phyloP scores from a whole-genome alignment of 2,888 invertebrate genomes.

The Temnothorax rugatulus region DNA sequence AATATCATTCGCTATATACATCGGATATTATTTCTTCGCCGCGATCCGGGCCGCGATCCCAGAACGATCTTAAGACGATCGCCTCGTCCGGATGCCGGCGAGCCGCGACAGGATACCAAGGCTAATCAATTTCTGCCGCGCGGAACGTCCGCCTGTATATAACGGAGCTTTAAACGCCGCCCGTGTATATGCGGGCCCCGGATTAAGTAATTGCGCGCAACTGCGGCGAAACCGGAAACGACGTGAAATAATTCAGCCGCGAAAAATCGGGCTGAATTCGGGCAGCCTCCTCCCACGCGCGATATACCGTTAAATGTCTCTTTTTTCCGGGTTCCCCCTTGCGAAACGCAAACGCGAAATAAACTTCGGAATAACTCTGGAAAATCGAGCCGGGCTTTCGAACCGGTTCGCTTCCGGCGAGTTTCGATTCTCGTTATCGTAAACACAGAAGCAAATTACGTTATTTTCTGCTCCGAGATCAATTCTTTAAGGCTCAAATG shows the following conservation, averaged over 20 bases:
- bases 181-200: neutral
- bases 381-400: neutral
- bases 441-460: no score
- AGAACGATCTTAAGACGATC: constrained; percentile 8
- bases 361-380: neutral
- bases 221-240: neutral
- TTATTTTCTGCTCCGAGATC: no score
- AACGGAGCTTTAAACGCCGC: constrained; percentile 40
- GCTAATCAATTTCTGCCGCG: constrained; percentile 47
- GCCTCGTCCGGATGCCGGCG: neutral
- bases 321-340: no score
- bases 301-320: neutral
- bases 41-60: neutral
- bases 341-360: neutral
- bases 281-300: neutral
- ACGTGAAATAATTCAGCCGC: constrained; percentile 26
- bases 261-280: neutral
- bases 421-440: neutral
- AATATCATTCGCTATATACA: neutral
- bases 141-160: constrained; percentile 11
- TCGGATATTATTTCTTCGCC: neutral
- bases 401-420: neutral
- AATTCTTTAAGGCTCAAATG: no score
- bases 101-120: constrained; percentile 28
- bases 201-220: constrained; percentile 14